phyloP scores from a whole-genome alignment of 2,113 vertebrate genomes.

The Pelmatolapia mariae region DNA sequence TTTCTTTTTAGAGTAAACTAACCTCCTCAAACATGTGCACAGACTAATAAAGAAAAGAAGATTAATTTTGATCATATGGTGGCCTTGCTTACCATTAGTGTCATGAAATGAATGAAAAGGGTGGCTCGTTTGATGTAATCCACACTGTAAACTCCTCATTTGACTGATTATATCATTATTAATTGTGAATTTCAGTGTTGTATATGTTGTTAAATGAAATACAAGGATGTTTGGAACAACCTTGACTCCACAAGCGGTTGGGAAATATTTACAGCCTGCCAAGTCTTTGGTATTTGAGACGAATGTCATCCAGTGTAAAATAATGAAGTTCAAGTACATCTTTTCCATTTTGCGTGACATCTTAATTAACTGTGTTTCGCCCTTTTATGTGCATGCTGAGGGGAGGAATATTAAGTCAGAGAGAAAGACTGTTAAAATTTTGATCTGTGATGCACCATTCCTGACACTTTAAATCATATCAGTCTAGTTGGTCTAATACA shows the following conservation, averaged over 20 bases:
- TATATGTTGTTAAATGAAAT: conserved; percentile 1
- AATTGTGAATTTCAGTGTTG: conserved; percentile 10
- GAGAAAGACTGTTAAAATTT: neutral
- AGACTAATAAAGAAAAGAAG: no score
- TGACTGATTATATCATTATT: conserved; percentile 21
- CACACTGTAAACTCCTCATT: neutral
- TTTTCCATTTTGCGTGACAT: conserved; percentile 11
- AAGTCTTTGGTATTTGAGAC: conserved; percentile 11
- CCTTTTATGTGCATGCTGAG: neutral
- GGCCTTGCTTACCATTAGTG: neutral
- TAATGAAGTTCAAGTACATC: conserved; percentile 5
- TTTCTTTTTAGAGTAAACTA: neutral
- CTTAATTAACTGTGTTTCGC: neutral
- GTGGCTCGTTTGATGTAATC: neutral
- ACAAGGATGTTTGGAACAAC: neutral
- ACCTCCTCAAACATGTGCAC: neutral
- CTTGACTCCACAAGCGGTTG: neutral
- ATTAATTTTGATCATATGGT: neutral
- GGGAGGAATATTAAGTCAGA: neutral
- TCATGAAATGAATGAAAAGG: neutral
- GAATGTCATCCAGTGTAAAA: neutral
- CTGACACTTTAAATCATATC: neutral
- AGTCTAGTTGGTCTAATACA: neutral
- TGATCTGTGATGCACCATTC: neutral
- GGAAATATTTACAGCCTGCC: neutral